These are phyloP conservation scores for Sinella curviseta DNA, from an alignment of 1,140 invertebrate species.

Conservation along the genomic window DNA sequence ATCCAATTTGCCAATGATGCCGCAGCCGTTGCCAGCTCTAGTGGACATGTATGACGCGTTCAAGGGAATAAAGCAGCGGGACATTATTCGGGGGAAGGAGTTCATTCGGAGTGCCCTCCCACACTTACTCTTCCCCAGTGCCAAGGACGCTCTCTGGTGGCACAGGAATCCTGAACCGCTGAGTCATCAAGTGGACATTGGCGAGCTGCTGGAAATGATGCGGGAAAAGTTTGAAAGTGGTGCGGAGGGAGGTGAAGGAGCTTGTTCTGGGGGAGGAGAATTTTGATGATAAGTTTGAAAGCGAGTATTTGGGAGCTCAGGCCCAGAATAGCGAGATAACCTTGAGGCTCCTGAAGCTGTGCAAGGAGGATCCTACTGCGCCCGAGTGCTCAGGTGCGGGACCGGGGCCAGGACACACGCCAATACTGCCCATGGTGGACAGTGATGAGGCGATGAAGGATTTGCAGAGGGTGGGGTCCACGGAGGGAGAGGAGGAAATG, in stretches of 20 bases:
- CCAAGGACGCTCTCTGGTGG: slow-evolving; percentile 23
- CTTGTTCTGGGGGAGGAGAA: slow-evolving; percentile 3
- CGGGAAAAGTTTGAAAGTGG: slow-evolving; percentile 11
- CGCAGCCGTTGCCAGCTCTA: slow-evolving; percentile 37
- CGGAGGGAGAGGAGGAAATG: not conserved
- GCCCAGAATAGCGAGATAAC: not conserved
- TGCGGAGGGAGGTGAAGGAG: not conserved
- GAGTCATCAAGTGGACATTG: not conserved
- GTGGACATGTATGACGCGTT: slow-evolving; percentile 35
- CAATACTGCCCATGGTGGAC: too few species aligned
- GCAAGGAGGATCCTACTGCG: not conserved
- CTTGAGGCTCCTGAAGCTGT: not conserved
- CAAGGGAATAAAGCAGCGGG: slow-evolving; percentile 21
- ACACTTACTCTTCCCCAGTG: not conserved
- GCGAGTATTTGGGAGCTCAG: not conserved
- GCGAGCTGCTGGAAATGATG: not conserved
- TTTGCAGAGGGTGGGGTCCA: not conserved
- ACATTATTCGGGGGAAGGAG: slow-evolving; percentile 15
- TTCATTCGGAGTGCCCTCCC: slow-evolving; percentile 16
- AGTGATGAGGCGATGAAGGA: not conserved
- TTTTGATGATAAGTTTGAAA: not conserved
- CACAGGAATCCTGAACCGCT: slow-evolving; percentile 11
- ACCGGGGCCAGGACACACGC: too few species aligned
- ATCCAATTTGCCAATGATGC: slow-evolving; percentile 31
- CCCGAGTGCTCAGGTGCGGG: not conserved